Evolutionary conservation across 2,113 vertebrate genomes (phyloP).

Genomic region (Uropsilus gracilis): DNA sequence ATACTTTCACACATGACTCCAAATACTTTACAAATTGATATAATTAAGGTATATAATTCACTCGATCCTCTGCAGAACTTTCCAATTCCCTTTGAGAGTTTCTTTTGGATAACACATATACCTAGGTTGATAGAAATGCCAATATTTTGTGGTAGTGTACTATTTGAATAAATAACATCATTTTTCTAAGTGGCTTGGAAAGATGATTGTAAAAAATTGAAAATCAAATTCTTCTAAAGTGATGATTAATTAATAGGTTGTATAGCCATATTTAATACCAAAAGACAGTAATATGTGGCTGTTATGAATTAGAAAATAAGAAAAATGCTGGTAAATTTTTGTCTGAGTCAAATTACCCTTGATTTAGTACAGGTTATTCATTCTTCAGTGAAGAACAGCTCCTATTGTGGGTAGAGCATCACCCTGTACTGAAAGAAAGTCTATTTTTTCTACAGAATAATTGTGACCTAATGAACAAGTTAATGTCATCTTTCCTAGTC

Average conservation of each 20-base stretch:
- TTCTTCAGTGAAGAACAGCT: not conserved
- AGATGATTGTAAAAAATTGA: not conserved
- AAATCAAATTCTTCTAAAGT: not conserved
- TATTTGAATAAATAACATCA: not conserved
- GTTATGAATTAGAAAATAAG: not conserved
- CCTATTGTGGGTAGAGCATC: not conserved
- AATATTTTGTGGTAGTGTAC: not conserved
- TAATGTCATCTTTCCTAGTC: not conserved
- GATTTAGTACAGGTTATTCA: not conserved
- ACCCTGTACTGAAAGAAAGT: not conserved
- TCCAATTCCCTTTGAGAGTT: not conserved
- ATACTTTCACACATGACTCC: not conserved
- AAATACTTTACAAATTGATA: not conserved
- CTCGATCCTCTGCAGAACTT: not conserved
- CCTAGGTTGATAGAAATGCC: not conserved
- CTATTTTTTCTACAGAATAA: not conserved
- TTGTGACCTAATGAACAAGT: not conserved
- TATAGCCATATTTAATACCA: not conserved
- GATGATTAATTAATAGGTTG: not conserved
- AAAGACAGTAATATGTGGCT: not conserved
- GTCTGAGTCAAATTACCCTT: not conserved
- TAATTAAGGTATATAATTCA: not conserved
- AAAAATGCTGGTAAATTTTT: not conserved
- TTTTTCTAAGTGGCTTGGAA: not conserved
- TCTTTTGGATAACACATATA: not conserved